These are phyloP conservation scores for Ectropis grisescens DNA, from an alignment of 1,140 invertebrate genomes.

Conservation along the genomic window DNA sequence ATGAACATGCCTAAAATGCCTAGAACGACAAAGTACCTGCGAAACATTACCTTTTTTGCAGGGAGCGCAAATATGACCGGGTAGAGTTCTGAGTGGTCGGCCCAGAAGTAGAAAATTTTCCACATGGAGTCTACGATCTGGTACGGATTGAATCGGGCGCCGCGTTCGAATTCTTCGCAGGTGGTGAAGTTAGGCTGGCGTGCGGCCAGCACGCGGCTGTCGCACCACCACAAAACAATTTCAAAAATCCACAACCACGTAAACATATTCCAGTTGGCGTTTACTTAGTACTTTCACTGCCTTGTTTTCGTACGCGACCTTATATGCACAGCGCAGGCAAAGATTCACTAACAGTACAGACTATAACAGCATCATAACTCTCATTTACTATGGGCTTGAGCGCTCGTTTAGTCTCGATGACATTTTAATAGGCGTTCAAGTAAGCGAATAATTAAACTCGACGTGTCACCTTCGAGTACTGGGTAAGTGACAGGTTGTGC, in stretches of 20 bases:
- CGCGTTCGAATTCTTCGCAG: slow-evolving; percentile 45
- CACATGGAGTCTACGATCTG: slow-evolving; percentile 37
- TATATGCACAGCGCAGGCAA: slow-evolving; percentile 10
- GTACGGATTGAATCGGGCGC: slow-evolving; percentile 28
- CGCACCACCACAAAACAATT: slow-evolving; percentile 25
- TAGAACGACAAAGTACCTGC: too few relatives aligned
- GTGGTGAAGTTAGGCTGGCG: slow-evolving; percentile 18
- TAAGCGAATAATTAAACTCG: too few relatives aligned
- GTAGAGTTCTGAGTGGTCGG: slow-evolving; percentile 34
- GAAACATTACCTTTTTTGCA: slow-evolving; percentile 29
- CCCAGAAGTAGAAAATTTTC: slow-evolving; percentile 57
- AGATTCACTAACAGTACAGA: slow-evolving; percentile 9
- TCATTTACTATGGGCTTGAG: too few relatives aligned
- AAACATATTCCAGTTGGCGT: slow-evolving; percentile 32
- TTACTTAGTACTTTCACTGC: slow-evolving; percentile 11
- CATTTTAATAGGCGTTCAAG: too few relatives aligned
- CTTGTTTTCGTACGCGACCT: slow-evolving; percentile 10
- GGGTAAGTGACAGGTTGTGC: too few relatives aligned
- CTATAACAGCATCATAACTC: too few relatives aligned
- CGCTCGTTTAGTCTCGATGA: too few relatives aligned
- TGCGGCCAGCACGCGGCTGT: slow-evolving; percentile 7
- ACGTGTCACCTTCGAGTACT: too few relatives aligned
- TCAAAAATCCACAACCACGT: slow-evolving; percentile 27
- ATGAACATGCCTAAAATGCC: too few relatives aligned
- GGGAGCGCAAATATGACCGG: slow-evolving; percentile 41